phyloP scores from a whole-genome alignment of 2,113 vertebrate species.

The Cacatua alba region DNA sequence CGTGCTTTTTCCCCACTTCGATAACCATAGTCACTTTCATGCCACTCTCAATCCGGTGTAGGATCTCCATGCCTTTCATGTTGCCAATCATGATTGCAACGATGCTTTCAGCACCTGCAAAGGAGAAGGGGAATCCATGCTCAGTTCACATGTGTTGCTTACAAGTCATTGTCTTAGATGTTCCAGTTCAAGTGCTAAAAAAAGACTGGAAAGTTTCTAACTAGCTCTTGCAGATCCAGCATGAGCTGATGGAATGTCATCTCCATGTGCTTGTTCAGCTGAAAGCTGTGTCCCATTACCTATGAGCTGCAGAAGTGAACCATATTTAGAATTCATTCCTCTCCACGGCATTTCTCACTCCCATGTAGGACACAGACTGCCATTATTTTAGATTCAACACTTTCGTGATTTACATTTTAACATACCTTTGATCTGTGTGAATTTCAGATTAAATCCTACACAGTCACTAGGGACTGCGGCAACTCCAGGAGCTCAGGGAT shows the following conservation, averaged over 20 bases:
- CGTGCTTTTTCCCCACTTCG: slow-evolving; percentile 83
- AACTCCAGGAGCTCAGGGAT: background rate
- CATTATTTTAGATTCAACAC: background rate
- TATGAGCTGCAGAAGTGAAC: background rate
- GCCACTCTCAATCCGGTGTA: slow-evolving; percentile 61
- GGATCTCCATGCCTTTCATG: slow-evolving; percentile 80
- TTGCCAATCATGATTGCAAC: slow-evolving; percentile 88
- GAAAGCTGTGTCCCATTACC: background rate
- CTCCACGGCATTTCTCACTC: background rate
- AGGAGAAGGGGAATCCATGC: background rate
- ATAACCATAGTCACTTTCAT: slow-evolving; percentile 82
- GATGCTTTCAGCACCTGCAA: slow-evolving; percentile 80
- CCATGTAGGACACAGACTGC: background rate
- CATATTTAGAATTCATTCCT: background rate
- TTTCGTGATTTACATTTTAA: background rate
- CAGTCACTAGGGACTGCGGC: background rate
- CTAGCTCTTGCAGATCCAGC: background rate
- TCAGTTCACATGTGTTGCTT: background rate
- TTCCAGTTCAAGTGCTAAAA: background rate
- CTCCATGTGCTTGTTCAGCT: background rate
- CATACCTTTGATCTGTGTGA: background rate
- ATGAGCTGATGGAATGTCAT: background rate
- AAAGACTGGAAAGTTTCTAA: background rate
- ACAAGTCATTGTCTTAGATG: background rate
- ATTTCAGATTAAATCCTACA: background rate